Evolutionary conservation across 2,797 vertebrate species (phyloP).

Genomic region (Gadopsis bispinosus): DNA sequence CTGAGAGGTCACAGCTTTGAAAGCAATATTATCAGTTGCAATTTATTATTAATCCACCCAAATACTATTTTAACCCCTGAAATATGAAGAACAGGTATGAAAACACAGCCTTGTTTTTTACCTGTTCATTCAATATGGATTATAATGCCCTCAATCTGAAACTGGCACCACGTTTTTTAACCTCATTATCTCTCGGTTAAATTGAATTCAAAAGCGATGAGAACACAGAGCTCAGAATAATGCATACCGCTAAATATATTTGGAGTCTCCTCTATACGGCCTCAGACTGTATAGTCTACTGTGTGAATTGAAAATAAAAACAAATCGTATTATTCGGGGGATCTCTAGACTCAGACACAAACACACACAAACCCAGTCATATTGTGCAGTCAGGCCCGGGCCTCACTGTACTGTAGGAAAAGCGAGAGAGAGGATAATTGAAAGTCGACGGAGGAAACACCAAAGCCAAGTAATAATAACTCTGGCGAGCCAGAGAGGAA

Average conservation of each 20-base stretch:
- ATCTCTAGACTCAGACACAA: conserved; percentile 29
- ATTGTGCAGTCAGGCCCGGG: background rate
- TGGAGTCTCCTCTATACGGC: conserved; percentile 16
- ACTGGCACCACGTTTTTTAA: conserved; percentile 14
- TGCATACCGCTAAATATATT: conserved; percentile 23
- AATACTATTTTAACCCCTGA: conserved; percentile 1
- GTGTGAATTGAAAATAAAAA: conserved; percentile 26
- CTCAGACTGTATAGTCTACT: background rate
- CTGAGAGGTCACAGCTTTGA: background rate
- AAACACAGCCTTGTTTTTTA: conserved; percentile 21
- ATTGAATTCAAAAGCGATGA: conserved; percentile 49
- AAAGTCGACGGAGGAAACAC: conserved; percentile 72
- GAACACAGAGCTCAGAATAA: conserved; percentile 26
- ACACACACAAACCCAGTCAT: conserved; percentile 21
- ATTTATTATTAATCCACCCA: conserved; percentile 26
- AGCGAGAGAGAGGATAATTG: conserved; percentile 71
- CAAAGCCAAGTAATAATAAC: conserved; percentile 78
- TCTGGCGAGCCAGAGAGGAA: conserved; percentile 72
- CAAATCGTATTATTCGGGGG: conserved; percentile 29
- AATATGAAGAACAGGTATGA: conserved; percentile 2
- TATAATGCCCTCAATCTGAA: conserved; percentile 38
- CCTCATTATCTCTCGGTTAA: conserved; percentile 20
- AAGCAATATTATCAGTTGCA: background rate
- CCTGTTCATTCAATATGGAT: conserved; percentile 35
- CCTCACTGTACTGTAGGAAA: conserved; percentile 28